A percentile compares a stretch with the other conserved stretches of the same genome.
These are phyloP conservation scores for Sanderia malayensis DNA, from an alignment of 30 jellyfish, hydroid and myxozoan species.

Conservation along the genomic window DNA sequence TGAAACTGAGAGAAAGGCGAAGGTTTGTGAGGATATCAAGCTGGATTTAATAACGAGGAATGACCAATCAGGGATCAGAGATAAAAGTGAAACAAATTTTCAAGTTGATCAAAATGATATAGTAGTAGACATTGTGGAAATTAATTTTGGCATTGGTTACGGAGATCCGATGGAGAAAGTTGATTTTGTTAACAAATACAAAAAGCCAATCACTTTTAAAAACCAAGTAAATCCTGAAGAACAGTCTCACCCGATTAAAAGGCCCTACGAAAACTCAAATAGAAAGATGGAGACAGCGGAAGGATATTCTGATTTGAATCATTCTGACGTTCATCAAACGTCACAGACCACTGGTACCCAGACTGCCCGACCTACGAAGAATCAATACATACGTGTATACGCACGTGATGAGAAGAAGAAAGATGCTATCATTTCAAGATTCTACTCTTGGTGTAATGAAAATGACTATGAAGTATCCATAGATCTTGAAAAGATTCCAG, in stretches of 20 bases:
- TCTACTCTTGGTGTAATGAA: conserved; percentile 29
- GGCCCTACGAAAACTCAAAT: background rate
- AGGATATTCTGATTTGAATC: background rate
- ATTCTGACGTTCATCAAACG: background rate
- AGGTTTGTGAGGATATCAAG: conserved; percentile 4
- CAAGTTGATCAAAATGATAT: conserved; percentile 26
- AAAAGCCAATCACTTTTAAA: conserved; percentile 15
- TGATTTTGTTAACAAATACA: conserved; percentile 44
- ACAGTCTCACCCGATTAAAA: background rate
- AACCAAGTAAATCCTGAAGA: background rate
- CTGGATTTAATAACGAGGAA: too few species aligned
- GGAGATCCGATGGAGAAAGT: conserved; percentile 38
- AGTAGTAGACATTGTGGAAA: conserved; percentile 24
- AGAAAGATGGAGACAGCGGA: background rate
- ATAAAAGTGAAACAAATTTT: background rate
- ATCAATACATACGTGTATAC: conserved; percentile 44
- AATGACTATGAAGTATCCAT: conserved; percentile 24
- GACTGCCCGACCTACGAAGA: background rate
- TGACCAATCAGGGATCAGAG: conserved; percentile 5
- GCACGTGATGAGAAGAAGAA: conserved; percentile 30
- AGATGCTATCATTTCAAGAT: conserved; percentile 22
- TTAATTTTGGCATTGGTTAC: conserved; percentile 25
- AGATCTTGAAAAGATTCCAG: conserved; percentile 42
- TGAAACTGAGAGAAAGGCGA: background rate
- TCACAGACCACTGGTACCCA: background rate